These are phyloP conservation scores for Corythornis leucogaster DNA, from an alignment of 2,797 vertebrate species.

Conservation along the genomic window DNA sequence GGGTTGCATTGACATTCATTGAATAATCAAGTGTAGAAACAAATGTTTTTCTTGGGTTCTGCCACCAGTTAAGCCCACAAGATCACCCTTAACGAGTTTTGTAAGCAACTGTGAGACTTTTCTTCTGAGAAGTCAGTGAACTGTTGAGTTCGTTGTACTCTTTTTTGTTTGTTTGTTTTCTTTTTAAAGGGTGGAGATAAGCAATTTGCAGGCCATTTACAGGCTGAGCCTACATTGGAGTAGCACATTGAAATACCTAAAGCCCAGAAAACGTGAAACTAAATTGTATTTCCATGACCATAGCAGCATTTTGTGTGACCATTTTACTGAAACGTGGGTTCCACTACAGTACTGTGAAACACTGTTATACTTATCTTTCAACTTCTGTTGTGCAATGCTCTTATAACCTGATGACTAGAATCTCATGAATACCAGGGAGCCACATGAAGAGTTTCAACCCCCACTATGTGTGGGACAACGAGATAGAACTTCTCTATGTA, in stretches of 20 bases:
- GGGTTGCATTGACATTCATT: background rate
- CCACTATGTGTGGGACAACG: background rate
- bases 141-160: background rate
- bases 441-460: slow-evolving; percentile 16
- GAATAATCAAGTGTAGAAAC: background rate
- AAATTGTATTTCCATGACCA: background rate
- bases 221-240: background rate
- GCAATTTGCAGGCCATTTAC: background rate
- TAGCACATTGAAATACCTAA: background rate
- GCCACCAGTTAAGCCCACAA: background rate
- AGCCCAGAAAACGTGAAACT: background rate
- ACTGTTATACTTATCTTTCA: slow-evolving; percentile 19
- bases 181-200: background rate
- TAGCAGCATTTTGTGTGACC: background rate
- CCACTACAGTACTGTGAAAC: slow-evolving; percentile 5
- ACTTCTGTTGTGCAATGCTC: background rate
- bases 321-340: background rate
- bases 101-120: background rate
- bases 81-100: background rate
- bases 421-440: background rate
- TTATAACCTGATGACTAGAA: slow-evolving; percentile 1
- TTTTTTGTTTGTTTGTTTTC: background rate
- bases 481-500: background rate
- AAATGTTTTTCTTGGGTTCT: background rate
- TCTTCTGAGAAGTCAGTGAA: background rate